Evolutionary conservation across 2,113 vertebrate species (phyloP).

Genomic region (Cettia cetti): DNA sequence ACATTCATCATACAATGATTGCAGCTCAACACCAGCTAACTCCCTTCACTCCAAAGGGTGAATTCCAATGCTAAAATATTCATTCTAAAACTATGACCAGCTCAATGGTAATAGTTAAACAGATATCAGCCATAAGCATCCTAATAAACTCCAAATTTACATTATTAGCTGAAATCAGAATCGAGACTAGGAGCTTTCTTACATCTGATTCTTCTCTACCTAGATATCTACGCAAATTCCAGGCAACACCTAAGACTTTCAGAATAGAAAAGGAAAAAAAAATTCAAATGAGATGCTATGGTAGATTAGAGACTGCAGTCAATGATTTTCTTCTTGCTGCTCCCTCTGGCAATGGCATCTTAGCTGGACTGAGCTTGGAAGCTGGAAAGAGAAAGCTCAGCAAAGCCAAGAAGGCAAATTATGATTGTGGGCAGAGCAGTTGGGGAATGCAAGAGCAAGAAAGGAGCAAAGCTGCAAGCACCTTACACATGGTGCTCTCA

Average conservation of each 20-base stretch:
- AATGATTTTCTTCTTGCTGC: not conserved
- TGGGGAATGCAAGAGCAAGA: not conserved
- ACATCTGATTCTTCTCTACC: not conserved
- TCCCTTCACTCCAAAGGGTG: not conserved
- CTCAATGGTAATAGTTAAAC: not conserved
- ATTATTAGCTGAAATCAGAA: not conserved
- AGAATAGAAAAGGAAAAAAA: not conserved
- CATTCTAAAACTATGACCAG: not conserved
- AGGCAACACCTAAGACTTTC: not conserved
- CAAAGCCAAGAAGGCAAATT: not conserved
- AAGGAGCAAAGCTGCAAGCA: not conserved
- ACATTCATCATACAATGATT: rapidly evolving
- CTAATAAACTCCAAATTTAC: not conserved
- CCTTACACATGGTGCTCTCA: not conserved
- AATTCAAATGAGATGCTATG: not conserved
- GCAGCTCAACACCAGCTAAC: not conserved
- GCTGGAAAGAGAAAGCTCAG: not conserved
- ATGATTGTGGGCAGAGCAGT: not conserved
- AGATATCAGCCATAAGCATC: not conserved
- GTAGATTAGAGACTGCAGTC: not conserved
- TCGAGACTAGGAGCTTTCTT: not conserved
- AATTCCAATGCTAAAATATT: not conserved
- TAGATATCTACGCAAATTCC: not conserved
- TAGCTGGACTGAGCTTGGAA: not conserved
- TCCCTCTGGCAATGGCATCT: not conserved